Percentiles rank a stretch among this genome's conserved stretches.
phyloP scores from a whole-genome alignment of 2,797 vertebrate species.

The Stomatorhinus walkeri region DNA sequence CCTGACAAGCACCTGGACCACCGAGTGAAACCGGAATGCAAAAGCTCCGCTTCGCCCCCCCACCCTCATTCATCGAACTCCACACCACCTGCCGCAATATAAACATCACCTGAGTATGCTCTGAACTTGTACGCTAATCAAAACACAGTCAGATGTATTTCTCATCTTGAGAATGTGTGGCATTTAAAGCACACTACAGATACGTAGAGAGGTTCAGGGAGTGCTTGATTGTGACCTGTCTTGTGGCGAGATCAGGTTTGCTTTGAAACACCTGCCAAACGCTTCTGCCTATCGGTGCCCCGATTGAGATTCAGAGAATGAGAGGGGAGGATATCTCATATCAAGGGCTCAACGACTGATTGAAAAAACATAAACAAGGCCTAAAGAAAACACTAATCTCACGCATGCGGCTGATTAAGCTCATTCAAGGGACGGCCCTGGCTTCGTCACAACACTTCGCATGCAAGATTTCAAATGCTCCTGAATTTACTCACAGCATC shows the following conservation, averaged over 20 bases:
- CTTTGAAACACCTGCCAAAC: constrained; percentile 33
- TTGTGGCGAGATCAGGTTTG: background rate
- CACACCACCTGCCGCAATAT: background rate
- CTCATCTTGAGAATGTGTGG: background rate
- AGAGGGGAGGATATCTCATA: constrained; percentile 23
- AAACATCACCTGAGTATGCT: background rate
- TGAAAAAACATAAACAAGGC: constrained; percentile 32
- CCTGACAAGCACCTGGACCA: background rate
- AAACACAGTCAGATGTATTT: background rate
- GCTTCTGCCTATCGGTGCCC: constrained; percentile 27
- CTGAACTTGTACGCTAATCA: background rate
- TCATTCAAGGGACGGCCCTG: background rate
- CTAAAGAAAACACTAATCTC: constrained; percentile 25
- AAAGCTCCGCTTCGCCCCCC: background rate
- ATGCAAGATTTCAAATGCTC: background rate
- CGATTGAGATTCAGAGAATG: constrained; percentile 30
- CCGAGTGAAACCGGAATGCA: background rate
- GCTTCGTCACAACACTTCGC: background rate
- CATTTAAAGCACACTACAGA: background rate
- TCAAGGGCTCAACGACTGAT: constrained; percentile 25
- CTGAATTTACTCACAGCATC: background rate
- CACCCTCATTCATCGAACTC: background rate
- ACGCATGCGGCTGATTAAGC: constrained; percentile 15
- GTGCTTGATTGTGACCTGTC: constrained; percentile 17
- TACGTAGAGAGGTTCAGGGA: background rate